Percentiles rank a stretch among this genome's conserved stretches.
phyloP scores from a whole-genome alignment of 2,113 vertebrate genomes.

The Neolamprologus falcicula region DNA sequence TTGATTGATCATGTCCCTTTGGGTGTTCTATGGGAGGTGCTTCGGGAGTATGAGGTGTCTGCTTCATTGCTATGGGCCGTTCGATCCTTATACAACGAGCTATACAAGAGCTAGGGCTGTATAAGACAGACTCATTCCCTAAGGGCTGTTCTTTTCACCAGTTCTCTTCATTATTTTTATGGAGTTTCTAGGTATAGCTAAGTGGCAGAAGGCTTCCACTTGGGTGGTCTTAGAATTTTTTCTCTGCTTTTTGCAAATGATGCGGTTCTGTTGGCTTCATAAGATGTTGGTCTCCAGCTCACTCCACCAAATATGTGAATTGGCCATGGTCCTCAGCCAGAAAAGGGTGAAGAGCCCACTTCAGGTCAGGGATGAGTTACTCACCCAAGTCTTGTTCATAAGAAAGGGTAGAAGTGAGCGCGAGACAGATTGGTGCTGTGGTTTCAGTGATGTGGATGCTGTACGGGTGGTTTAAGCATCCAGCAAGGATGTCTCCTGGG shows the following conservation, averaged over 20 bases:
- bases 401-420: not conserved
- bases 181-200: fast-evolving
- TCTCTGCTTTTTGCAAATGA: not conserved
- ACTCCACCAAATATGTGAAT: not conserved
- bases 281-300: not conserved
- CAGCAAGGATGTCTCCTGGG: fast-evolving
- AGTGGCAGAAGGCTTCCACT: not conserved
- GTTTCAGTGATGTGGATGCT: not conserved
- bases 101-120: not conserved
- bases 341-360: not conserved
- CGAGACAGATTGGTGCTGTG: not conserved
- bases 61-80: not conserved
- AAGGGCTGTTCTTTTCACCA: not conserved
- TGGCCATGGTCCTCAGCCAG: not conserved
- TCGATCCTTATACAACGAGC: fast-evolving
- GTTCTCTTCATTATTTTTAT: not conserved
- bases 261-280: not conserved
- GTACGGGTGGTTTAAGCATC: not conserved
- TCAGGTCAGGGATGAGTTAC: not conserved
- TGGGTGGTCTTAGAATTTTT: fast-evolving
- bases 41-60: not conserved
- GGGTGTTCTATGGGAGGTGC: not conserved
- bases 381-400: not conserved
- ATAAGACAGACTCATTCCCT: not conserved
- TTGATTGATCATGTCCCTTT: not conserved